Base-by-base conservation (phyloP, 2,888 invertebrate genomes). In the Cephus spinipes region DNA sequence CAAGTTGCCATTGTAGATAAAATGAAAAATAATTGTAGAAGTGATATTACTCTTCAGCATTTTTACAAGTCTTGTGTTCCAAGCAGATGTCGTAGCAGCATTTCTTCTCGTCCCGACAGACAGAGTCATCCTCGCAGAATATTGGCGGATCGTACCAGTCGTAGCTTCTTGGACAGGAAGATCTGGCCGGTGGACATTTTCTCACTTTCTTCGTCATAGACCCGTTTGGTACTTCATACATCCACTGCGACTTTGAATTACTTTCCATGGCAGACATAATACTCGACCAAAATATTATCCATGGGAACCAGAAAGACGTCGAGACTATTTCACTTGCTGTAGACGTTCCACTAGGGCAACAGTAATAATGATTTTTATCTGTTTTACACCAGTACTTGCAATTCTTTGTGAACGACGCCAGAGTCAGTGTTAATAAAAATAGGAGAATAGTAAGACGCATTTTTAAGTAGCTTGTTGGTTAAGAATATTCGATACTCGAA, bases 1-100 rank as follows among this genome's bases (percentile, higher is more conserved):
- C 15, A 4, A 40, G 15, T 2, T 40, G 15, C 4, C 40, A 15
- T 40, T 40, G 40, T 15, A 15, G 4, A 40, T 40, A 40, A 15
- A 40, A 40, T 15, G 36, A 40, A 40, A 40, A 40, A 40, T 40
- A 15, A 40, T 40, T 15, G 0, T 40, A 15, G 0, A 15, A 40
- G 40, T 40, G 15, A 40, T 40, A 40, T 40, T 40, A 71, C 2
- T 81, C 84, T 79, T 88, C 85, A 4, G 79, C 79, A 0, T 77
- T 77, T 75, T 88, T 88, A 77, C 88, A 88, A 23, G 82, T 83
- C 77, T 83, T 87, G 73, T 87, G 84, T 33, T 87, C 86, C 40
- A 88, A 82, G 33, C 87, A 88, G 30, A 85, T 82, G 35, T 88
- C 88, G 77, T 83, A 86, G 76, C 88, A 88, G 40, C 88, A 88